Percentiles rank a stretch among this genome's conserved stretches.
Conservation (phyloP, 1,140 invertebrate genomes). For the Scaptomyza graminum region DNA sequence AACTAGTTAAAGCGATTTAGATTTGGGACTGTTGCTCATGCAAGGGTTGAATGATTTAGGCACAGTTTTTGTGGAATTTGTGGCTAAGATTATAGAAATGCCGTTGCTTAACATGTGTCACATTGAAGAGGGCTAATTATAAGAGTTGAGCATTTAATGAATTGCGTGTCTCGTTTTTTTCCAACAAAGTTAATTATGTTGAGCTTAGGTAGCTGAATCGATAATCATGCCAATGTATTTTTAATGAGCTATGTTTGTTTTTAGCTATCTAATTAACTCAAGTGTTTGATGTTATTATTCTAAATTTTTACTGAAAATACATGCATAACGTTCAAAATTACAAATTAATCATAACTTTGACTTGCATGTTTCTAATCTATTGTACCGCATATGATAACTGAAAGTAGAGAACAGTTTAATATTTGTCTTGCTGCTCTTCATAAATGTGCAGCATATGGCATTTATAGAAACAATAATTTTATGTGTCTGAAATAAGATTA, state of each 20-base stretch:
- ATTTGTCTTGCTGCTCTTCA: not conserved
- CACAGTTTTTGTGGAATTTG: conserved; percentile 15
- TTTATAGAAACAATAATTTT: conserved; percentile 27
- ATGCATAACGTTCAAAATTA: no score
- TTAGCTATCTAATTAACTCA: not conserved
- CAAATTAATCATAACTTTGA: conserved; percentile 1
- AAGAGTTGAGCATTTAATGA: conserved; percentile 34
- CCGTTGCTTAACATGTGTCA: conserved; percentile 21
- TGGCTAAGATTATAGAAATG: conserved; percentile 23
- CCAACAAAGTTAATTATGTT: conserved; percentile 33
- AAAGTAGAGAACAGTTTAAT: conserved; percentile 13
- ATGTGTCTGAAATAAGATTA: conserved; percentile 60
- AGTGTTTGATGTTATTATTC: not conserved
- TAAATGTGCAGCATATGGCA: conserved; percentile 27
- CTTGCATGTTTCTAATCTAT: not conserved
- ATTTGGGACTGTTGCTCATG: conserved; percentile 29
- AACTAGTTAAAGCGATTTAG: conserved; percentile 59
- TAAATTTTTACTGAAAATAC: no score
- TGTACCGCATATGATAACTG: not conserved
- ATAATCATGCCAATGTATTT: not conserved
- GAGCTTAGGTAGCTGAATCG: not conserved
- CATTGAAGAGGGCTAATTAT: conserved; percentile 37
- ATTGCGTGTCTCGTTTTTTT: conserved; percentile 27
- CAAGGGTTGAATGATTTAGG: conserved; percentile 13
- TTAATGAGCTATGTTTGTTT: not conserved